Evolutionary conservation across 2,797 vertebrate genomes (phyloP).

Genomic region (Dallia pectoralis): DNA sequence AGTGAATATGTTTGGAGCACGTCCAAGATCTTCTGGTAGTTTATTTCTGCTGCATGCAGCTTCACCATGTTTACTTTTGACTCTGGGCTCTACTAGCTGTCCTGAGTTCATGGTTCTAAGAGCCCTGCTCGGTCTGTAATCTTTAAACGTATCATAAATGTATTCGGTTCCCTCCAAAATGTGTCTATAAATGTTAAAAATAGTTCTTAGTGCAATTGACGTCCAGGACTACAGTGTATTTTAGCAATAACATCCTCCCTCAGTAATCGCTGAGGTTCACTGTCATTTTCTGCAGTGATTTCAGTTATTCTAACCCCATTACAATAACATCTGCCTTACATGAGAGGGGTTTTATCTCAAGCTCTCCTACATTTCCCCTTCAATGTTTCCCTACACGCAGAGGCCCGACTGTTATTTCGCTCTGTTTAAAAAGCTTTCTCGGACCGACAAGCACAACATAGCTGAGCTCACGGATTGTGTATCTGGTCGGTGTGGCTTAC

Average conservation of each 20-base stretch:
- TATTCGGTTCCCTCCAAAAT: too few relatives aligned
- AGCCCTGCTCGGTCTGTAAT: too few relatives aligned
- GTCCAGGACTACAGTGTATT: slow-evolving; percentile 36
- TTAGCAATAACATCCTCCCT: slow-evolving; percentile 39
- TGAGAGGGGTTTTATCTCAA: slow-evolving; percentile 9
- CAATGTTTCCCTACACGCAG: background rate
- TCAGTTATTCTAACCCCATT: slow-evolving; percentile 23
- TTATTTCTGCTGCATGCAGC: too few relatives aligned
- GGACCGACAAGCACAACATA: background rate
- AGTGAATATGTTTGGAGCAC: too few relatives aligned
- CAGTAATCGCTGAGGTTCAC: slow-evolving; percentile 20
- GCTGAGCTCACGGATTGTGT: background rate
- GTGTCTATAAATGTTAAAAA: slow-evolving; percentile 34
- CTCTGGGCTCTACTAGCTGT: too few relatives aligned
- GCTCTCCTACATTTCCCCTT: background rate
- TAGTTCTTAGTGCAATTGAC: slow-evolving; percentile 28
- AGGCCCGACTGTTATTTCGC: background rate
- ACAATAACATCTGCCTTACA: slow-evolving; percentile 40
- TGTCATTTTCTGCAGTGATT: slow-evolving; percentile 34
- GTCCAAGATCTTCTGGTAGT: too few relatives aligned
- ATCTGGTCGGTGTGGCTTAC: background rate
- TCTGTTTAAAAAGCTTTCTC: background rate
- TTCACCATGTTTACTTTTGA: too few relatives aligned
- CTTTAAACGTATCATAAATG: too few relatives aligned
- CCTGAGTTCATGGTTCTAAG: too few relatives aligned